Base-by-base conservation (phyloP, 2,797 vertebrate species). In the Enteromius trimaculatus region DNA sequence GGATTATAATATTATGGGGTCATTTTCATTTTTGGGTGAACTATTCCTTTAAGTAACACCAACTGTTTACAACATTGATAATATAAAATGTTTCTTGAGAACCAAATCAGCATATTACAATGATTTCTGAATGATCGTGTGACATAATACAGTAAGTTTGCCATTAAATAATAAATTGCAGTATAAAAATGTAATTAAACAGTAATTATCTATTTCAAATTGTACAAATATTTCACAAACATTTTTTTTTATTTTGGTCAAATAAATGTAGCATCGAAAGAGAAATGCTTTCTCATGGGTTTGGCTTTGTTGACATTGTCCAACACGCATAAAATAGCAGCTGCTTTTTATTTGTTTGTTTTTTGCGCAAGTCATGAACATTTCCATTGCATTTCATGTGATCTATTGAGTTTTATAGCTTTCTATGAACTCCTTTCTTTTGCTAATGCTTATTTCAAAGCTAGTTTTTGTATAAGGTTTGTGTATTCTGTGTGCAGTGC, bases 401-500 rank as follows among this genome's bases (percentile, higher is more conserved):
- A 6, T 68, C 1, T 68, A 5, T 21, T 68, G 19, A 6, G 13
- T 13, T 68, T 39, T 39, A 21, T 21, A 68, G 19, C 34, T 39
- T 68, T 68, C 17, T 65, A 4, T 37, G 1, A 11, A 42, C n/a
- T 69, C 31, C 11, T 60, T 60, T 49, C 42, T 72, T 37, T 44
- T 47, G 29, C 13, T 78, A 26, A 55, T 21, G 17, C 44, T 55
- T 34, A n/a, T 42, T 14, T 23, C 2, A 69, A 23, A 14, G 11
- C 11, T 69, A 42, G 11, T 42, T 21, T 69, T 11, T 31, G 47
- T 75, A 14, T 62, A 23, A 77, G 26, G 39, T 79, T 26, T 80
- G 37, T 80, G 47, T 11, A 7, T 79, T 85, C 49, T 81, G 3
- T 37, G 86, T 89, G 47, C 91, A 99, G 98, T 95, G 95, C 96